A percentile compares a stretch with the other conserved stretches of the same genome.
Conservation (phyloP, 1,140 invertebrate species). For the Caenorhabditis tropicalis region DNA sequence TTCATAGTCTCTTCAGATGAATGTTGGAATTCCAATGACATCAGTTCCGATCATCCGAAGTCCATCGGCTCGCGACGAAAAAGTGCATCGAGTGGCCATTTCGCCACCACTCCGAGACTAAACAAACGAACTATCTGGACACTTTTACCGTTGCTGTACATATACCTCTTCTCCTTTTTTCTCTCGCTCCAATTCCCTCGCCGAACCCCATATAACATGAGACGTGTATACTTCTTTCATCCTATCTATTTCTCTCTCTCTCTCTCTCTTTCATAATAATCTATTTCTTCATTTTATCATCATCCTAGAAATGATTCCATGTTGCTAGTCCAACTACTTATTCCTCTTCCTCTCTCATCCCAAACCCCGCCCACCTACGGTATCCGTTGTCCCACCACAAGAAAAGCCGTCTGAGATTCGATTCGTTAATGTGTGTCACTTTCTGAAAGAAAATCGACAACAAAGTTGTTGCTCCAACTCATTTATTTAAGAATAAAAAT, state of each 20-base stretch:
- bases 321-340: slow-evolving; percentile 44
- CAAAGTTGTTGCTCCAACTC: slow-evolving; percentile 33
- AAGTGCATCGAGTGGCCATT: slow-evolving; percentile 38
- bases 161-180: neutral
- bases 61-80: slow-evolving; percentile 41
- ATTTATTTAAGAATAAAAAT: slow-evolving; percentile 33
- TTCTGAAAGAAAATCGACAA: slow-evolving; percentile 28
- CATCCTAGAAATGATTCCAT: slow-evolving; percentile 22
- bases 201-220: neutral
- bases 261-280: neutral
- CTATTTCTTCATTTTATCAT: neutral
- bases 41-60: slow-evolving; percentile 51
- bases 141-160: neutral
- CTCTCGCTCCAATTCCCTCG: neutral
- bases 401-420: slow-evolving; percentile 23
- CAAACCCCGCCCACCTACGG: neutral
- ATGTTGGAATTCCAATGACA: slow-evolving; percentile 20
- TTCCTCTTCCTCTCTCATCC: neutral
- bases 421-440: slow-evolving; percentile 4
- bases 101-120: slow-evolving; percentile 38
- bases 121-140: neutral
- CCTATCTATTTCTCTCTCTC: neutral
- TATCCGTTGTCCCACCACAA: neutral
- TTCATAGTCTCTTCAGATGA: neutral
- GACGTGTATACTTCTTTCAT: neutral